Evolutionary conservation across 1,140 invertebrate species (phyloP).

Genomic region (Ganaspis sp.): DNA sequence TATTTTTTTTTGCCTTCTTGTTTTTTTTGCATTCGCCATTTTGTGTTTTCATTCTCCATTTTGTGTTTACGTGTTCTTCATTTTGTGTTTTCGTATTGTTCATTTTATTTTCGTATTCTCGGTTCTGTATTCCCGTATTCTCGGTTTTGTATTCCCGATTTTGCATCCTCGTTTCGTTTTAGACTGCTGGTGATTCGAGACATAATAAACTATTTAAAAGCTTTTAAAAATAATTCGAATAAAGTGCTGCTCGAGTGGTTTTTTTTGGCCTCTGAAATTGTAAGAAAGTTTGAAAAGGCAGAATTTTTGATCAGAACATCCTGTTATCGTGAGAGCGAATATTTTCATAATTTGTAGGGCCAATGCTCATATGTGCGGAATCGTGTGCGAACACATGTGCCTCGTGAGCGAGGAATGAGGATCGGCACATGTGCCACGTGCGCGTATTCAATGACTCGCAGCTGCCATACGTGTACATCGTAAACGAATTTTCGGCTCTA

Average conservation of each 20-base stretch:
- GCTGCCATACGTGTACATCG: constrained; percentile 47
- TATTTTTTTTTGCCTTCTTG: too few relatives aligned
- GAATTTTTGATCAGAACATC: constrained; percentile 43
- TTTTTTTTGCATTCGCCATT: too few relatives aligned
- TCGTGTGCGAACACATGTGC: constrained; percentile 53
- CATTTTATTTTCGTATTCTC: too few relatives aligned
- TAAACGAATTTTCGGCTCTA: constrained; percentile 42
- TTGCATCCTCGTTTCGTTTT: too few relatives aligned
- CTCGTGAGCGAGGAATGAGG: constrained; percentile 46
- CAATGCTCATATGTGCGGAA: constrained; percentile 53
- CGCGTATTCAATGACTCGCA: constrained; percentile 48
- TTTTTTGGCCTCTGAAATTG: constrained; percentile 27
- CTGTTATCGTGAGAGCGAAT: constrained; percentile 47
- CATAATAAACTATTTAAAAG: too few relatives aligned
- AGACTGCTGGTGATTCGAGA: too few relatives aligned
- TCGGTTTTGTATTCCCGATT: too few relatives aligned
- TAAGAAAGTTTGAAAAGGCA: background rate
- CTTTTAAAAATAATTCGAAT: too few relatives aligned
- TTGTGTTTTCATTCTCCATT: too few relatives aligned
- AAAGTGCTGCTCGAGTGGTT: background rate
- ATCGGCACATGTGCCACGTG: constrained; percentile 40
- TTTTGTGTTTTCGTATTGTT: too few relatives aligned
- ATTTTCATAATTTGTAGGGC: constrained; percentile 55
- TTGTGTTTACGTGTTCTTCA: too few relatives aligned
- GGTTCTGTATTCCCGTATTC: too few relatives aligned